These are phyloP conservation scores for Dermolepida albohirtum DNA, from an alignment of 2,888 invertebrate species.

Conservation along the genomic window DNA sequence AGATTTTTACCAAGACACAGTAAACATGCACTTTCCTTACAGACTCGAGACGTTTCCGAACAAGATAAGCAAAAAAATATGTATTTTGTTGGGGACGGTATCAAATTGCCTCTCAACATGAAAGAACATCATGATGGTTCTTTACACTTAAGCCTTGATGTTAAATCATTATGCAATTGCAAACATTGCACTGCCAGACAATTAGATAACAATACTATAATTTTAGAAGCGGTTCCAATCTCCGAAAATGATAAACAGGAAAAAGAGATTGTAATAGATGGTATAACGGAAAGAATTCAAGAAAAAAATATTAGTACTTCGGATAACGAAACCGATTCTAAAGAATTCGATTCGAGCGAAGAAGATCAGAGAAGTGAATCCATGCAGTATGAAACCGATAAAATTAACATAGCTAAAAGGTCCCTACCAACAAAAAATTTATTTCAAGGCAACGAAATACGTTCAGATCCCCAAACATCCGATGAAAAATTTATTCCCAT, in stretches of 20 bases:
- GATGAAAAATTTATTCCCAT: constrained; percentile 16
- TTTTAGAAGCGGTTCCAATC: constrained; percentile 11
- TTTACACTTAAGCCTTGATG: constrained; percentile 60
- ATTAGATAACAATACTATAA: constrained; percentile 22
- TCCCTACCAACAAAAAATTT: constrained; percentile 13
- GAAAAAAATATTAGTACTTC: background rate
- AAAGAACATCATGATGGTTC: constrained; percentile 57
- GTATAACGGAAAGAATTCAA: background rate
- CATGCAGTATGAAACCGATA: background rate
- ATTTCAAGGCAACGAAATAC: constrained; percentile 4
- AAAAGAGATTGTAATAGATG: background rate
- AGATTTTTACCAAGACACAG: constrained; percentile 32
- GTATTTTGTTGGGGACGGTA: constrained; percentile 60
- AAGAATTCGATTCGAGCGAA: constrained; percentile 6
- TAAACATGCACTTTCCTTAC: constrained; percentile 22
- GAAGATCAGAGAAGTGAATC: background rate
- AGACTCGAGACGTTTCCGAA: constrained; percentile 45
- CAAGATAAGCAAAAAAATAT: constrained; percentile 48
- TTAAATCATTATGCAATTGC: constrained; percentile 60
- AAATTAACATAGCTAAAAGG: constrained; percentile 16
- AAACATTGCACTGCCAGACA: constrained; percentile 42
- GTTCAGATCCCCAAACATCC: background rate
- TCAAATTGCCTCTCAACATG: constrained; percentile 61
- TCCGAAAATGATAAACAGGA: background rate
- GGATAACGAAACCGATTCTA: background rate